These are phyloP conservation scores for Poeciliopsis paucimaculata DNA, from an alignment of 2,797 vertebrate species.

Conservation along the genomic window DNA sequence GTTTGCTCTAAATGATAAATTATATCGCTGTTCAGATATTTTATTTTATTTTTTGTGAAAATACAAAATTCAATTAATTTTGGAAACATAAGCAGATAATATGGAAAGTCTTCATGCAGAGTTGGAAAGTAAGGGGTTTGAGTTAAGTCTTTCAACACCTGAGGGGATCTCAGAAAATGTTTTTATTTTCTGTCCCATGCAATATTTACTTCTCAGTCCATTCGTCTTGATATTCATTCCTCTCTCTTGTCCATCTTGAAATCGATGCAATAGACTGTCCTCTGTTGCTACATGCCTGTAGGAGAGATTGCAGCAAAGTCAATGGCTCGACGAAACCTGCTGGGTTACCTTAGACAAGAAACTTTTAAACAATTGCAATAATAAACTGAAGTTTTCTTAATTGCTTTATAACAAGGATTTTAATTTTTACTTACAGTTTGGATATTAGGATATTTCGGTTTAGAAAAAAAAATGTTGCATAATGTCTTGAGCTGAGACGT, in stretches of 20 bases:
- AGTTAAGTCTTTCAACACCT: neutral
- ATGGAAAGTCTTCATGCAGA: neutral
- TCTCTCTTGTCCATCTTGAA: neutral
- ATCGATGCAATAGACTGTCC: neutral
- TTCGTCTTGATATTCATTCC: neutral
- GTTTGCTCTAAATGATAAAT: neutral
- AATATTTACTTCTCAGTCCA: neutral
- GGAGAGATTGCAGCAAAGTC: neutral
- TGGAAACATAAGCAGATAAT: neutral
- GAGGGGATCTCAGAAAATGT: neutral
- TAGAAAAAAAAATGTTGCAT: no score
- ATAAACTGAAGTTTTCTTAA: neutral
- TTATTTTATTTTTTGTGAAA: neutral
- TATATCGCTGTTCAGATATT: neutral
- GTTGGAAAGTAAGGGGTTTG: neutral
- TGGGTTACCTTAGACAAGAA: no score
- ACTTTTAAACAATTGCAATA: no score
- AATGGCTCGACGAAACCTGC: neutral
- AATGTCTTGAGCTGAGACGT: neutral
- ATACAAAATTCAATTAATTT: neutral
- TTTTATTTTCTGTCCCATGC: neutral
- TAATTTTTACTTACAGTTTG: neutral
- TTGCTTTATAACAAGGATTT: neutral
- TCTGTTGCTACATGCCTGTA: neutral
- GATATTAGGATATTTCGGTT: neutral